Evolutionary conservation across 1,140 invertebrate species (phyloP).

Genomic region (Anthonomus grandis): DNA sequence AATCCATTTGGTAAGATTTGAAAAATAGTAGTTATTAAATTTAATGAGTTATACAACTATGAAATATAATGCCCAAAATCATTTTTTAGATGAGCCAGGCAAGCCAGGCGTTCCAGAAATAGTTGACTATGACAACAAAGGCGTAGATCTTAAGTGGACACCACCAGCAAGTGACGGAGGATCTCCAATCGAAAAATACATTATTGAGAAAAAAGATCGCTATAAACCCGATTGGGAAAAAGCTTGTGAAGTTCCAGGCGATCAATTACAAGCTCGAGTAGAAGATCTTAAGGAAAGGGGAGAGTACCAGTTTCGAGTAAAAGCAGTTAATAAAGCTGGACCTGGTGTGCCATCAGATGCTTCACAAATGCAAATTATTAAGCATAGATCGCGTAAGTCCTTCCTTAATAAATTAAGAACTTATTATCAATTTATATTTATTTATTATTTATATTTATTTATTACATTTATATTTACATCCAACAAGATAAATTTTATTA

Average conservation of each 20-base stretch:
- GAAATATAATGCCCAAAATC: neutral
- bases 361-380: slow-evolving; percentile 87
- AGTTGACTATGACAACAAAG: slow-evolving; percentile 89
- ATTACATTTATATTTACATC: too few species aligned
- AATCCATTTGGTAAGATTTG: slow-evolving; percentile 85
- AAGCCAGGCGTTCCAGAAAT: slow-evolving; percentile 90
- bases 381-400: slow-evolving; percentile 78
- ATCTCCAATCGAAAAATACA: slow-evolving; percentile 92
- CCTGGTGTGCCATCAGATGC: slow-evolving; percentile 89
- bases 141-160: slow-evolving; percentile 91
- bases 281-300: slow-evolving; percentile 84
- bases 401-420: neutral
- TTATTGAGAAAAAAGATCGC: slow-evolving; percentile 95
- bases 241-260: slow-evolving; percentile 76
- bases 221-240: slow-evolving; percentile 77
- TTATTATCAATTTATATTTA: slow-evolving; percentile 7
- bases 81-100: slow-evolving; percentile 66
- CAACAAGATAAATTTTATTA: too few species aligned
- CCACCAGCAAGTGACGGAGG: slow-evolving; percentile 91
- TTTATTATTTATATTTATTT: slow-evolving; percentile 26
- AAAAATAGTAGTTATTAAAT: neutral
- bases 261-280: slow-evolving; percentile 72
- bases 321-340: slow-evolving; percentile 96
- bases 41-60: neutral
- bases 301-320: slow-evolving; percentile 92